Percentiles rank a stretch among this genome's conserved stretches.
Evolutionary conservation across 1,140 invertebrate species (phyloP).

Genomic region (Dendroctonus valens): DNA sequence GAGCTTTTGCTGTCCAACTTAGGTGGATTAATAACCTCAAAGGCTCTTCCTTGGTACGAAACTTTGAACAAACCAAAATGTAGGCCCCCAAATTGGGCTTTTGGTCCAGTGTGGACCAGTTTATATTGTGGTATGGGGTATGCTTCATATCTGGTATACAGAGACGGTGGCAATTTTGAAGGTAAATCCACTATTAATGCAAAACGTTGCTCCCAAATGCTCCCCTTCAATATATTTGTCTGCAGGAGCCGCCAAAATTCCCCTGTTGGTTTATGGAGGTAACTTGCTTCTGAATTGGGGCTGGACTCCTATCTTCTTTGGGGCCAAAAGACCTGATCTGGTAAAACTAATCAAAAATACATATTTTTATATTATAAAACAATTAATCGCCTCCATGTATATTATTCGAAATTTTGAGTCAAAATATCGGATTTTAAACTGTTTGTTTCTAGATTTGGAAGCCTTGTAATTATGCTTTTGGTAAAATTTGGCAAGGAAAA

Average conservation of each 20-base stretch:
- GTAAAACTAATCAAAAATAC: conserved; percentile 50
- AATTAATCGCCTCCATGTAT: too few relatives aligned
- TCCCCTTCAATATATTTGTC: not conserved
- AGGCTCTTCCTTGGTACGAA: conserved; percentile 60
- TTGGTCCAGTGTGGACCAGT: conserved; percentile 77
- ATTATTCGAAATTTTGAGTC: too few relatives aligned
- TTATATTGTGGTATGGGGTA: conserved; percentile 83
- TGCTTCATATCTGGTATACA: conserved; percentile 80
- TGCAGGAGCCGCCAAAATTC: conserved; percentile 58
- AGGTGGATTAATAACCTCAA: conserved; percentile 55
- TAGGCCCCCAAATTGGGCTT: conserved; percentile 78
- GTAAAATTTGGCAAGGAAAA: too few relatives aligned
- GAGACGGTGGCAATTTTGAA: conserved; percentile 71
- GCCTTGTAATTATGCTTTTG: too few relatives aligned
- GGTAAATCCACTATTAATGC: conserved; percentile 44
- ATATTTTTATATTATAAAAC: too few relatives aligned
- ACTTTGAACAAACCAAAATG: conserved; percentile 72
- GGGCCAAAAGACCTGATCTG: conserved; percentile 68
- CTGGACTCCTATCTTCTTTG: conserved; percentile 87
- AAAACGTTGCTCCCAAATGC: not conserved
- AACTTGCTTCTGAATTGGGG: conserved; percentile 82
- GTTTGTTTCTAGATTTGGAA: too few relatives aligned
- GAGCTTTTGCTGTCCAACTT: not conserved
- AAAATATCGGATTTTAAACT: too few relatives aligned
- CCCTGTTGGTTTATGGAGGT: conserved; percentile 70